A percentile compares a stretch with the other conserved stretches of the same genome.
phyloP scores from a whole-genome alignment of 92 coral and sea anemone species.

The Epizoanthus rinbou region DNA sequence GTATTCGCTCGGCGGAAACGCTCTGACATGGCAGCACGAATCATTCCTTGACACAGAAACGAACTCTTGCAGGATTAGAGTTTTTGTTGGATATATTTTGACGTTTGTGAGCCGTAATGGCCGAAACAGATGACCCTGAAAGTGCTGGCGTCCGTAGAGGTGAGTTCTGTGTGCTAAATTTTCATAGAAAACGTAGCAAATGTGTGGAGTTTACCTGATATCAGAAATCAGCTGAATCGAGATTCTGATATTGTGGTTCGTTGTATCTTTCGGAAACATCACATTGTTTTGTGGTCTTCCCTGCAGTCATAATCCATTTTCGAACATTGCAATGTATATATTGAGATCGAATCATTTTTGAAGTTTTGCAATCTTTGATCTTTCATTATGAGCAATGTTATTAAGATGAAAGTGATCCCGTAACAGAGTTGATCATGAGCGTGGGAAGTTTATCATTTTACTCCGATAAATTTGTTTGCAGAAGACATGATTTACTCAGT shows the following conservation, averaged over 20 bases:
- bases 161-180: constrained; percentile 35
- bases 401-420: neutral
- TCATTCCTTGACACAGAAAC: constrained; percentile 42
- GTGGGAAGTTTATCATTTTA: too few species aligned
- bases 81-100: constrained; percentile 46
- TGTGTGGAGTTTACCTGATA: neutral
- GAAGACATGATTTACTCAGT: constrained; percentile 1
- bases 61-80: constrained; percentile 44
- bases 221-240: constrained; percentile 19
- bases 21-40: constrained; percentile 31
- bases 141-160: constrained; percentile 74
- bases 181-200: neutral
- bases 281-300: constrained; percentile 6
- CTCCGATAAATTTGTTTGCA: neutral
- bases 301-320: neutral
- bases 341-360: neutral
- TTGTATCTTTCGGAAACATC: constrained; percentile 1
- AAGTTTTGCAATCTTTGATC: neutral
- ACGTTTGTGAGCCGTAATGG: constrained; percentile 57
- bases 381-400: neutral
- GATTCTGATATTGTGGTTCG: neutral
- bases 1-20: constrained; percentile 62
- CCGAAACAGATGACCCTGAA: constrained; percentile 68
- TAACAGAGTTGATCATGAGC: too few species aligned
- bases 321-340: neutral